These are phyloP conservation scores for Varanus salvator DNA, from an alignment of 2,113 vertebrate genomes.

Conservation along the genomic window DNA sequence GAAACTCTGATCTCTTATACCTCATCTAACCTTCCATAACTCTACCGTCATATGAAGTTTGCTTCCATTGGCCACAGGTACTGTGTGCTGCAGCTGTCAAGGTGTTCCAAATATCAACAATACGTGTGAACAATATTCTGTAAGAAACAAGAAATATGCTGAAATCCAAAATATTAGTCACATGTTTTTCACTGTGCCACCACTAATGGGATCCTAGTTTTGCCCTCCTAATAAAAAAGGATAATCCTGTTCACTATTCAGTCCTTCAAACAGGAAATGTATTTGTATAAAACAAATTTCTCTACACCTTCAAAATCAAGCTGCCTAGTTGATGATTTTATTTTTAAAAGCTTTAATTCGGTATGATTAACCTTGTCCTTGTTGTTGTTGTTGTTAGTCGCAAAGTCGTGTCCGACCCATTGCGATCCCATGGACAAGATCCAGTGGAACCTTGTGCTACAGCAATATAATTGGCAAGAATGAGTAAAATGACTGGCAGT, in stretches of 20 bases:
- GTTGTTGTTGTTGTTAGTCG: too few species aligned
- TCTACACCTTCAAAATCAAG: conserved; percentile 17
- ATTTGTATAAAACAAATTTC: conserved; percentile 17
- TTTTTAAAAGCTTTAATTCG: not conserved
- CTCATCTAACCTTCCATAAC: too few species aligned
- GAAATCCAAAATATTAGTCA: not conserved
- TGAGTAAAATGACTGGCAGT: not conserved
- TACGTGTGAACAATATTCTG: not conserved
- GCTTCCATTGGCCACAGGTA: too few species aligned
- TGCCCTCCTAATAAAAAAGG: conserved; percentile 33
- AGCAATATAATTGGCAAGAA: not conserved
- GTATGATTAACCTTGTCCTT: conserved; percentile 18
- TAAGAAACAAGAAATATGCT: not conserved
- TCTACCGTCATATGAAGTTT: too few species aligned
- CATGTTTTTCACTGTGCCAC: conserved; percentile 20
- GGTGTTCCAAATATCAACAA: not conserved
- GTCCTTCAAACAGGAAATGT: not conserved
- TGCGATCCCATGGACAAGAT: too few species aligned
- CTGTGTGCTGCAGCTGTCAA: not conserved
- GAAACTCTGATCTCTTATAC: too few species aligned
- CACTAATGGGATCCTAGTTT: not conserved
- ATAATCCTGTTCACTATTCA: conserved; percentile 32
- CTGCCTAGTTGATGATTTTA: not conserved
- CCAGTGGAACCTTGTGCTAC: too few species aligned
- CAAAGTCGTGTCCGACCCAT: too few species aligned